Evolutionary conservation across 2,797 vertebrate species (phyloP).

Genomic region (Spinibarbus caldwelli): DNA sequence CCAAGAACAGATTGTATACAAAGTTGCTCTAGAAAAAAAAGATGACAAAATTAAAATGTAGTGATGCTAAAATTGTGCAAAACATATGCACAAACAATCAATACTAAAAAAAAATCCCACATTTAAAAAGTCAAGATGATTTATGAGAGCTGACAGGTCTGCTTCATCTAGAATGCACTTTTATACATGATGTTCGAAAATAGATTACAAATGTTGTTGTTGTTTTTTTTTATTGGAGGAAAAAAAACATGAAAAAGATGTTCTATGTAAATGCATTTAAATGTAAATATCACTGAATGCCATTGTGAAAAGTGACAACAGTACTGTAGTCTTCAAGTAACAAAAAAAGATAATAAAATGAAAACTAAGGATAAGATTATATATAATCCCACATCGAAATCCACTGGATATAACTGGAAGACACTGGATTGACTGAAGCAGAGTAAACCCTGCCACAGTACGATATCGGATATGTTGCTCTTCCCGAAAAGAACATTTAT

Average conservation of each 20-base stretch:
- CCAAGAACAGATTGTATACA: constrained; percentile 72
- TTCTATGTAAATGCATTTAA: constrained; percentile 70
- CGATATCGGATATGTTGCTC: background rate
- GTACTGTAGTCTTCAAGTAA: constrained; percentile 55
- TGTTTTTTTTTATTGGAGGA: constrained; percentile 54
- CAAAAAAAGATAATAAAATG: constrained; percentile 56
- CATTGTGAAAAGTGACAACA: constrained; percentile 75
- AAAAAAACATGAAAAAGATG: constrained; percentile 57
- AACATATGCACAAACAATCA: background rate
- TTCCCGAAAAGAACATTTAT: constrained; percentile 24
- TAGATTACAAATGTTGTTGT: constrained; percentile 70
- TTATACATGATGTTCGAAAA: constrained; percentile 77
- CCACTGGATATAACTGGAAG: constrained; percentile 55
- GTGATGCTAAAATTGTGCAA: constrained; percentile 40
- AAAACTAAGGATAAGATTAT: constrained; percentile 43
- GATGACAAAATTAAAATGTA: constrained; percentile 52
- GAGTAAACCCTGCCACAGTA: constrained; percentile 29
- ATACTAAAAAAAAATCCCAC: constrained; percentile 31
- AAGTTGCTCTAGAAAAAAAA: constrained; percentile 59
- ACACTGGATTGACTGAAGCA: constrained; percentile 4
- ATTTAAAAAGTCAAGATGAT: constrained; percentile 10
- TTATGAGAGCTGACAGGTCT: constrained; percentile 9
- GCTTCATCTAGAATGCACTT: constrained; percentile 75
- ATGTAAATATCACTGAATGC: constrained; percentile 81
- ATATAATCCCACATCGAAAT: constrained; percentile 63